Conservation (phyloP, 2,113 vertebrate species). For the Holacanthus passer region DNA sequence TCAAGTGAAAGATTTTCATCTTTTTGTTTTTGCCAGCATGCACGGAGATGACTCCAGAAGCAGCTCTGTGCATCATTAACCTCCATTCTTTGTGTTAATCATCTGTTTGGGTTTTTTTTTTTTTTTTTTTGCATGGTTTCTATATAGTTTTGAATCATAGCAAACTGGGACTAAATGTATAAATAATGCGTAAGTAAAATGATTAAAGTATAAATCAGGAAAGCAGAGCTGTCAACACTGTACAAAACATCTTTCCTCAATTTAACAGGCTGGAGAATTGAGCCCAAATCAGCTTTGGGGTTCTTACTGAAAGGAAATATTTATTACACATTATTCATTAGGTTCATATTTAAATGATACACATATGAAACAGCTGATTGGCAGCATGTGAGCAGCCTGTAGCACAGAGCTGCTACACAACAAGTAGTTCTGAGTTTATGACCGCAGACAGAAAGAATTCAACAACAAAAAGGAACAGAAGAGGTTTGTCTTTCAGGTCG, state of each 20-base stretch:
- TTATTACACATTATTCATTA: background rate
- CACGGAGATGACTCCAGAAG: slow-evolving; percentile 6
- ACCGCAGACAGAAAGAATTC: background rate
- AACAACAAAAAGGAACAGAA: background rate
- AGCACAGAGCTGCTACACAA: background rate
- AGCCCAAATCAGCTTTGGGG: background rate
- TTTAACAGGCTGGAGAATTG: background rate
- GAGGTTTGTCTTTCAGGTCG: background rate
- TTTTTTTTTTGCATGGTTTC: background rate
- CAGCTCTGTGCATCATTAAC: slow-evolving; percentile 27
- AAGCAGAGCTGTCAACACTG: slow-evolving; percentile 17
- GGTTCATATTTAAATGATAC: background rate
- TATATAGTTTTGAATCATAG: background rate
- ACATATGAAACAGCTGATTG: background rate
- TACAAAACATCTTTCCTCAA: background rate
- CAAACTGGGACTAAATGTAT: slow-evolving; percentile 14
- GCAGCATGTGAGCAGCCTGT: background rate
- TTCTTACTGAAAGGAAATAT: background rate
- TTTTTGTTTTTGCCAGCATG: slow-evolving; percentile 30
- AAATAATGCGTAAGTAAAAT: slow-evolving; percentile 19
- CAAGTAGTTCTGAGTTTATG: background rate
- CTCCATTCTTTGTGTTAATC: slow-evolving; percentile 42
- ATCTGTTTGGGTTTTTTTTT: background rate
- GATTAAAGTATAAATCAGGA: background rate
- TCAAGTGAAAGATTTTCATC: slow-evolving; percentile 45